These are phyloP conservation scores for Thelaira solivaga DNA, from an alignment of 2,888 invertebrate genomes.

Conservation along the genomic window DNA sequence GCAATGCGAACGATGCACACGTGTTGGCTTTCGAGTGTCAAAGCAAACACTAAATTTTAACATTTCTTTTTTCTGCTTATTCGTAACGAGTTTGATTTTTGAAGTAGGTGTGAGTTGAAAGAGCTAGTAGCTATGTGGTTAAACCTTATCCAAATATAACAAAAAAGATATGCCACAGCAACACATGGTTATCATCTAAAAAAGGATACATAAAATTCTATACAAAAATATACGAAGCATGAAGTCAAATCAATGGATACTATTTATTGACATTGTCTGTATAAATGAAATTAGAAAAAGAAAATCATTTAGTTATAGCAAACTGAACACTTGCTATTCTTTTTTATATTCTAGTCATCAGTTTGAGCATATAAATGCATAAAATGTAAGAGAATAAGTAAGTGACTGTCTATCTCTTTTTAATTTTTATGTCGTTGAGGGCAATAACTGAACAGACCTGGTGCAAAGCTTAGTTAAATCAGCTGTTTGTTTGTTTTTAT, in stretches of 20 bases:
- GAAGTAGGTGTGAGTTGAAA: background rate
- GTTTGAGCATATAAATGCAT: background rate
- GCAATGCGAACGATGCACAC: slow-evolving; percentile 25
- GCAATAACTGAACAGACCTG: no score
- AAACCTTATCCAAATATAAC: slow-evolving; percentile 27
- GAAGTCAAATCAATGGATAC: slow-evolving; percentile 38
- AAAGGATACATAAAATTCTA: background rate
- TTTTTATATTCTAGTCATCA: background rate
- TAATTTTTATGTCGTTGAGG: no score
- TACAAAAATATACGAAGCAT: background rate
- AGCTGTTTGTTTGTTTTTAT: no score
- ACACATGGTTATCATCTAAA: background rate
- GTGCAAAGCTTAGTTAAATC: no score
- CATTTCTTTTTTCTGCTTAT: background rate
- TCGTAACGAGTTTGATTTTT: background rate
- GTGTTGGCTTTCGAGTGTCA: slow-evolving; percentile 44
- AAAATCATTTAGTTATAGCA: slow-evolving; percentile 44
- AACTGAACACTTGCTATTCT: background rate
- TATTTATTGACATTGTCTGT: slow-evolving; percentile 1
- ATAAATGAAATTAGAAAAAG: slow-evolving; percentile 9
- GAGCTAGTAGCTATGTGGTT: background rate
- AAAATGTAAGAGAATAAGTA: slow-evolving; percentile 3
- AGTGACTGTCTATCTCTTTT: slow-evolving; percentile 18
- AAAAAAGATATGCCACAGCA: background rate
- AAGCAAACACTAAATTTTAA: slow-evolving; percentile 39